Evolutionary conservation across 2,113 vertebrate species (phyloP).

Genomic region (Promerops cafer): DNA sequence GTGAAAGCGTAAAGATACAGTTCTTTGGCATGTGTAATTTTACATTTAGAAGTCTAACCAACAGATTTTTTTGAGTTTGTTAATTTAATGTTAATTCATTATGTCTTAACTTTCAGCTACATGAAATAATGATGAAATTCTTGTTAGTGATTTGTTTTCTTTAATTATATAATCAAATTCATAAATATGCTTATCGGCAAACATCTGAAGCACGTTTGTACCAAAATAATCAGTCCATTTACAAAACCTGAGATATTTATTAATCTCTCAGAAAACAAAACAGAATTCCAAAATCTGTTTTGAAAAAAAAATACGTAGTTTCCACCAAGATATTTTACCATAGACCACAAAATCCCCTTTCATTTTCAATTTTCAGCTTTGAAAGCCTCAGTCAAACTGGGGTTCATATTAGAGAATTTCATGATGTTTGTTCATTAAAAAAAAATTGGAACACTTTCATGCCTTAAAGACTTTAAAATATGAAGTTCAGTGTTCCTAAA

Average conservation of each 20-base stretch:
- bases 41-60: background rate
- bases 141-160: background rate
- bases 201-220: background rate
- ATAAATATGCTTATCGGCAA: background rate
- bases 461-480: background rate
- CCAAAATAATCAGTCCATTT: background rate
- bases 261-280: background rate
- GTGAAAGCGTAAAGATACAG: background rate
- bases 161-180: background rate
- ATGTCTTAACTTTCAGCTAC: background rate
- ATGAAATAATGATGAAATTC: background rate
- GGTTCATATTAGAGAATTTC: background rate
- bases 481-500: background rate
- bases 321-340: background rate
- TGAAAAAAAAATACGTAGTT: background rate
- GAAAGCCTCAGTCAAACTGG: background rate
- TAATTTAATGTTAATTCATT: background rate
- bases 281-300: background rate
- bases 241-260: background rate
- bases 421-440: background rate
- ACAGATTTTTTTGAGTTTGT: background rate
- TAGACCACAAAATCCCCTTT: background rate
- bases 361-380: background rate
- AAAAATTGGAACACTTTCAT: constrained; percentile 4
- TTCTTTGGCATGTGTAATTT: background rate